Conservation (phyloP, 2,113 vertebrate species). For the Mormoops blainvillei region DNA sequence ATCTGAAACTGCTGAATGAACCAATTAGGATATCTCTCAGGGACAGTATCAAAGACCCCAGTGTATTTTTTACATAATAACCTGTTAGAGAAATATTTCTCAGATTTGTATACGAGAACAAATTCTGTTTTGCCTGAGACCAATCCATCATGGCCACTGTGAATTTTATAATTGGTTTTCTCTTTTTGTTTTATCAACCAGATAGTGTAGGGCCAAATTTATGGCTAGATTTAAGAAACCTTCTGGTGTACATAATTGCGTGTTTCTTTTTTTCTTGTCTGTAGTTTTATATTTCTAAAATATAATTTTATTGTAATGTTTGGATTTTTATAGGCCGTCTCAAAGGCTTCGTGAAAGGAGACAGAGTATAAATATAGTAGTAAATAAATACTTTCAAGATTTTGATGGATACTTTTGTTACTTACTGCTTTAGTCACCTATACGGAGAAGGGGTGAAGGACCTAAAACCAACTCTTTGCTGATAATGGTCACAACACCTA, state of each 20-base stretch:
- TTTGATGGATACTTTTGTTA: background rate
- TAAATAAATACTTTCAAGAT: background rate
- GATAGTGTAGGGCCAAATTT: background rate
- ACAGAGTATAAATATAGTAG: background rate
- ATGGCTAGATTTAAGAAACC: background rate
- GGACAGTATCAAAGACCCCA: background rate
- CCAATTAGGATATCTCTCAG: background rate
- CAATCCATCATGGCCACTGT: background rate
- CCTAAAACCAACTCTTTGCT: background rate
- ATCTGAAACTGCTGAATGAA: background rate
- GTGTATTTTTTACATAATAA: background rate
- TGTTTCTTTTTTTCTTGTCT: background rate
- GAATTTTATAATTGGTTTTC: background rate
- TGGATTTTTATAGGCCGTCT: background rate
- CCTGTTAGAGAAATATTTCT: background rate
- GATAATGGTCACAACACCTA: fast-evolving
- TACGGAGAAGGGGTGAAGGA: background rate
- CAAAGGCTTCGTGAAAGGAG: background rate
- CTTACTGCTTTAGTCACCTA: background rate
- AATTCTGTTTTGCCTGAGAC: background rate
- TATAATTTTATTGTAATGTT: background rate
- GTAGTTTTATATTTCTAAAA: background rate
- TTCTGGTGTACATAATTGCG: background rate
- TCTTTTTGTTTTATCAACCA: background rate
- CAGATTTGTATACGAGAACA: background rate